Evolutionary conservation across 2,113 vertebrate genomes (phyloP), one percentile per base, ranked within the genome.

Genomic region (Struthio camelus): DNA sequence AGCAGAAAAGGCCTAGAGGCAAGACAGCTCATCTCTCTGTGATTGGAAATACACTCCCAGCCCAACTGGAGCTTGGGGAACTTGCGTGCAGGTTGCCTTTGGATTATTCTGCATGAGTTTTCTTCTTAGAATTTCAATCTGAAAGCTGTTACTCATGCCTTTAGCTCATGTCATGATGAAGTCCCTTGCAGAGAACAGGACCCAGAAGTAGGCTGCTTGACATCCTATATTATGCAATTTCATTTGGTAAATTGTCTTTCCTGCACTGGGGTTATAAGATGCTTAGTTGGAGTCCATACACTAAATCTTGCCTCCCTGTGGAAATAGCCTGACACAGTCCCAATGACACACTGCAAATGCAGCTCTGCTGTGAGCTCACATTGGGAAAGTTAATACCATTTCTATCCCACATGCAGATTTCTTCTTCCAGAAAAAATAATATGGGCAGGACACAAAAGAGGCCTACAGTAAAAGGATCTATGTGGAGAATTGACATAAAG

Each of bases 221-320:
- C 87, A 85, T 91, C 94, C 88, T 91, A 89, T 91, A 93, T 51
- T 67, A 72, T 89, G 85, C 77, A 95, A 73, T 97, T 97, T 96
- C 80, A 97, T 97, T 97, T 97, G 69, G 77, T 80, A 94, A 93
- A 94, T 80, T 97, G 75, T 75, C 75, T 90, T 85, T 80, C 92
- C 80, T 87, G 76, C 84, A 92, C 61, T 40, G 59, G 69, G 77
- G 86, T 70, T 66, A 24, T 42, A 48, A 81, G 89, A 73, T 83
- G 86, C 92, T 88, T 91, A 34, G 90, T 80, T 75, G 85, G 89
- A 84, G n/a, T 4, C 70, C 65, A 24, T 34, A 67, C 86, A 46
- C 58, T 66, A 53, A 38, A 73, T 50, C 59, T 61, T 90, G 27
- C 71, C 56, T 96, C 81, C 85, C 78, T 22, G 16, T 72, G 80